Evolutionary conservation across 2,797 vertebrate genomes (phyloP), one percentile per base, ranked within the genome.

Genomic region (Cyclopterus lumpus): DNA sequence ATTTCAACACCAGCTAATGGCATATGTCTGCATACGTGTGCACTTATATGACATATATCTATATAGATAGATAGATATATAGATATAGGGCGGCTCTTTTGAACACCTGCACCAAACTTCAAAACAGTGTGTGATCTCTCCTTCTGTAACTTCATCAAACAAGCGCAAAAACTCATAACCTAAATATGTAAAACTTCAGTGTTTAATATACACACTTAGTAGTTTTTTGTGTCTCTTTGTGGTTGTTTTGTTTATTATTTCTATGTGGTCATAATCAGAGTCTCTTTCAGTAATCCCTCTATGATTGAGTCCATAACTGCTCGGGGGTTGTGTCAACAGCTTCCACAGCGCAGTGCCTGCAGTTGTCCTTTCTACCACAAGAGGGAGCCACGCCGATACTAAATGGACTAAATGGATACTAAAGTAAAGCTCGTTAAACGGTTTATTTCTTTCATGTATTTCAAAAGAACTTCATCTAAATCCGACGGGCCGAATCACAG

Each of bases 301-400:
- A 42, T 46, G 8, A 46, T 40, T 60, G 57, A 60, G 55, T 2
- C 5, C 12, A 16, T 14, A n/a, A 15, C 3, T 6, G 2, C 18
- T 62, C 24, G 1, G 9, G 24, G 7, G 18, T 24, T 11, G 8
- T 36, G 59, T 7, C 20, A 26, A 28, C 15, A 30, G 0, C 1
- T n/a, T 8, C 1, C 28, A 30, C 6, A 8, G 16, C 11, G 30
- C 26, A 18, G 3, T 34, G 6, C 6, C 20, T 57, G 66, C 40
- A 20, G 26, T 42, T 65, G 8, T 32, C 3, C 1, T 0, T 0
- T 46, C 5, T 8, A 44, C 61, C 81, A 28, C 1, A 10, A 77
- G 88, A 61, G 26, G 64, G 81, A 30, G 77, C 55, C 64, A 72
- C 24, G 0, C 0, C 6, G 32, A 30, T 49, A 22, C 46, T 22